phyloP scores from a whole-genome alignment of 1,140 invertebrate genomes.

The Cotesia chilonis region DNA sequence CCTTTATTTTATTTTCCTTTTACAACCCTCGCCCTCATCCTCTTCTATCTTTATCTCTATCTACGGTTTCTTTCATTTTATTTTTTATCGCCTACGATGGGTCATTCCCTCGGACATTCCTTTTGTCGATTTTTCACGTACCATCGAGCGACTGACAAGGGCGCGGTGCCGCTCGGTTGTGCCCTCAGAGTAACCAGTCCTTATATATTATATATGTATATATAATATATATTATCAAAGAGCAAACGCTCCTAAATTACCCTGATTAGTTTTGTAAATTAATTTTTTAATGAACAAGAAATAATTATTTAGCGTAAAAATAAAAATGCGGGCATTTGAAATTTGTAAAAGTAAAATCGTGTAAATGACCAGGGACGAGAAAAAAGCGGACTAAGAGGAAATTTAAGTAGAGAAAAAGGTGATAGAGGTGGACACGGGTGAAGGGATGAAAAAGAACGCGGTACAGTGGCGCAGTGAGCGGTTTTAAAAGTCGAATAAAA shows the following conservation, averaged over 20 bases:
- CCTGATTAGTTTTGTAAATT: no score
- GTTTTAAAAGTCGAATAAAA: conserved; percentile 52
- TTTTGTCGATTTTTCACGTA: conserved; percentile 30
- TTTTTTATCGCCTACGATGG: conserved; percentile 9
- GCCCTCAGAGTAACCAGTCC: background rate
- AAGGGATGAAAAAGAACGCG: conserved; percentile 18
- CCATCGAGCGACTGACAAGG: conserved; percentile 8
- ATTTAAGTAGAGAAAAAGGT: background rate
- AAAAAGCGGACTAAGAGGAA: conserved; percentile 8
- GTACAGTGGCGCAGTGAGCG: conserved; percentile 39
- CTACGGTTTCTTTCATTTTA: background rate
- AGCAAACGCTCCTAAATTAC: no score
- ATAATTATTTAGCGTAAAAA: no score
- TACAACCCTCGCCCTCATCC: background rate
- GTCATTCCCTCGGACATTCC: conserved; percentile 22
- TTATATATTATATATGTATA: no score
- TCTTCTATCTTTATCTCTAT: no score
- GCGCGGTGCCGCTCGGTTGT: background rate
- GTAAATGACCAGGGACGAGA: background rate
- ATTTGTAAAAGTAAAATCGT: no score
- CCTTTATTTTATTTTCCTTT: background rate
- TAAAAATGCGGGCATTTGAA: no score
- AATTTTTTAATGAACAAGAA: no score
- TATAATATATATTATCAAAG: no score
- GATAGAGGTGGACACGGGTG: conserved; percentile 12